Evolutionary conservation across 2,113 vertebrate genomes (phyloP).

Genomic region (Poicephalus meyeri): DNA sequence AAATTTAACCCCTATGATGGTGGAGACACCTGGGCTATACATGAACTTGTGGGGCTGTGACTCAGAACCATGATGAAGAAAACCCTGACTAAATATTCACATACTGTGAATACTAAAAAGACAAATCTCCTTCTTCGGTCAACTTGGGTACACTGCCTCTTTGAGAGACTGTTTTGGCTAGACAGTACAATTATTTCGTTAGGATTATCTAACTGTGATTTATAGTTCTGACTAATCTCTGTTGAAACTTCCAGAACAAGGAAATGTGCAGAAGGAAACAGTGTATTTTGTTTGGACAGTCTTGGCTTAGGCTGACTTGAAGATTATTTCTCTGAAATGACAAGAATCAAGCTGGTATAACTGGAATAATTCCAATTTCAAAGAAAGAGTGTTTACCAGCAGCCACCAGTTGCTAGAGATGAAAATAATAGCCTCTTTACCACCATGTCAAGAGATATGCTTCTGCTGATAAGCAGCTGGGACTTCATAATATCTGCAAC

Average conservation of each 20-base stretch:
- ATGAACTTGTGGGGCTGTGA: neutral
- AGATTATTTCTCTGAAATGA: neutral
- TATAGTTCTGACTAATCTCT: neutral
- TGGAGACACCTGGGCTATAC: neutral
- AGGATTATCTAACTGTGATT: neutral
- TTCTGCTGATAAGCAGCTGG: neutral
- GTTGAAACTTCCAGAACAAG: neutral
- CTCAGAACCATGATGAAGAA: neutral
- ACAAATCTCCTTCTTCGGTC: neutral
- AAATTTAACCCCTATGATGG: neutral
- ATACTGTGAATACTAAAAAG: neutral
- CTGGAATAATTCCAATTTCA: neutral
- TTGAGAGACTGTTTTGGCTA: neutral
- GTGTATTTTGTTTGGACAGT: neutral
- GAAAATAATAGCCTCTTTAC: neutral
- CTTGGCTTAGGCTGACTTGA: neutral
- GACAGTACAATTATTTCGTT: neutral
- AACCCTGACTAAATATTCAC: neutral
- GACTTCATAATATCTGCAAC: neutral
- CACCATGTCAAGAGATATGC: neutral
- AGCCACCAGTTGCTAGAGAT: neutral
- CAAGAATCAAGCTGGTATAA: neutral
- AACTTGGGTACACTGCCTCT: neutral
- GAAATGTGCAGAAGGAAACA: neutral
- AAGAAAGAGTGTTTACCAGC: neutral